Evolutionary conservation across 2,888 invertebrate genomes (phyloP), one percentile per base, ranked within the genome.

Genomic region (Drosophila siamana): DNA sequence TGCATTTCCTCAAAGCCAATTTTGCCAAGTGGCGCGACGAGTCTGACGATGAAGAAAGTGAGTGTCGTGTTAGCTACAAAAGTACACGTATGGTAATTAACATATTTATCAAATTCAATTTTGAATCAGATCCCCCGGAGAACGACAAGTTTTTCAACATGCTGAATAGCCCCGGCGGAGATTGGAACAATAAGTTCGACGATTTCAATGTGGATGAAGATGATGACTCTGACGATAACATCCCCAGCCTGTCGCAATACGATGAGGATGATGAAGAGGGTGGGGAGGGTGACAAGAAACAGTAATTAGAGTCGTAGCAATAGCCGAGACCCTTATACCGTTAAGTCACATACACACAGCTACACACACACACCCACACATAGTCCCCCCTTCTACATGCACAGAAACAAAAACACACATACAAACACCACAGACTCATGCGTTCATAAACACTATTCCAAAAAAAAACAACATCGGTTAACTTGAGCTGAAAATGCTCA

Each of bases 21-120:
- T 99, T 99, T 92, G 97, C 97, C 91, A 98, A 98, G 93, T 99
- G 98, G 99, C 95, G 95, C 93, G 99, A 99, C 93, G 99, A 99
- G 93, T 98, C 98, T 70, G 97, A 96, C 57, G 97, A 96, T 8
- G 96, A 96, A 81, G 98, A 97, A 80, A 94, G 91, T 90, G 69
- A 74, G 61, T 30, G 13, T 7, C 2, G 1, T n/a, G 33, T 48
- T 55, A 51, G 15, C n/a, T 15, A 26, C 19, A 11, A 6, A 9
- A 22, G 9, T 36, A 60, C n/a, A 11, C n/a, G 3, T 6, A 41
- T 3, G 19, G 19, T 11, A 4, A 8, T 38, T 16, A 22, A 40
- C n/a, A 4, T n/a, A 11, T 4, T n/a, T 33, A n/a, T 4, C 0
- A 4, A 33, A 33, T 33, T 33, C 4, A 3, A n/a, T n/a, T 5